Evolutionary conservation across 1,140 invertebrate species (phyloP).

Genomic region (Drosophila subobscura): DNA sequence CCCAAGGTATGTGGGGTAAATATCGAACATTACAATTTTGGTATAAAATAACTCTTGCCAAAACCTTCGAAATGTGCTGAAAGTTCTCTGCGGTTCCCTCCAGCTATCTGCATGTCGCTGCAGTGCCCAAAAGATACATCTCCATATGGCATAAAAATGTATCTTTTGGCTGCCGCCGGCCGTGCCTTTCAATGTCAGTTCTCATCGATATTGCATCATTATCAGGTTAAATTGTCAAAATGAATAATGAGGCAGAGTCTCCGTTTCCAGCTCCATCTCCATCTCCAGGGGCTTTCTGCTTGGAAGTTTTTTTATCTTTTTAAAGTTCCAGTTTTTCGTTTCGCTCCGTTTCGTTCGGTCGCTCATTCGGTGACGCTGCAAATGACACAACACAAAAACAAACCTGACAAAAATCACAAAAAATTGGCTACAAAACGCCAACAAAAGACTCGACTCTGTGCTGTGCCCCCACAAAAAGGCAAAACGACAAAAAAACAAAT

Average conservation of each 20-base stretch:
- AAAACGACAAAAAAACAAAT: neutral
- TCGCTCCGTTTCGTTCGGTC: conserved; percentile 53
- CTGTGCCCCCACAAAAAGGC: conserved; percentile 12
- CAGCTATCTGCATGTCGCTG: too few species aligned
- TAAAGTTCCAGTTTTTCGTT: conserved; percentile 15
- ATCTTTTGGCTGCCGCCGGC: conserved; percentile 33
- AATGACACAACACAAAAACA: conserved; percentile 69
- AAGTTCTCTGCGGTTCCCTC: conserved; percentile 35
- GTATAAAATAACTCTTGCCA: conserved; percentile 49
- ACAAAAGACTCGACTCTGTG: conserved; percentile 39
- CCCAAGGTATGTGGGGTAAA: conserved; percentile 85
- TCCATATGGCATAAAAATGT: conserved; percentile 18
- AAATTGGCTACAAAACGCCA: conserved; percentile 69
- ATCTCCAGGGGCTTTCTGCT: conserved; percentile 32
- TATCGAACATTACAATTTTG: conserved; percentile 81
- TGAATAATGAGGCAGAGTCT: conserved; percentile 72
- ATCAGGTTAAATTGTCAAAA: conserved; percentile 81
- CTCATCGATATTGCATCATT: conserved; percentile 78
- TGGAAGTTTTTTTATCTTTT: conserved; percentile 28
- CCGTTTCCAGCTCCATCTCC: neutral
- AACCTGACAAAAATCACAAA: conserved; percentile 59
- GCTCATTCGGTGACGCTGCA: conserved; percentile 65
- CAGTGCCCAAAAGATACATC: too few species aligned
- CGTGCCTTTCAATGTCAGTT: conserved; percentile 72
- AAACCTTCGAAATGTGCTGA: conserved; percentile 55